phyloP scores from a whole-genome alignment of 2,888 invertebrate species.

The Callyntrura sp. region DNA sequence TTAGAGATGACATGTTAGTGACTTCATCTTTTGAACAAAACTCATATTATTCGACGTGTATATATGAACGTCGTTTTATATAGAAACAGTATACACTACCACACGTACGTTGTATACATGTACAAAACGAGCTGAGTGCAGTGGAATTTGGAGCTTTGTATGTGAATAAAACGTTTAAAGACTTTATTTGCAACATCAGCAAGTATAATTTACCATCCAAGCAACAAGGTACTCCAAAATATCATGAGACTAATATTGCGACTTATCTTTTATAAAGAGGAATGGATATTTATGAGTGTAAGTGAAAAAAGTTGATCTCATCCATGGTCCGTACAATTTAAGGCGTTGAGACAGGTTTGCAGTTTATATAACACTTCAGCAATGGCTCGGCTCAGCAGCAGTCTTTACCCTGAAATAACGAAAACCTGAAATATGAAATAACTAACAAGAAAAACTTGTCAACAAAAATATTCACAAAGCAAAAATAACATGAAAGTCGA shows the following conservation, averaged over 20 bases:
- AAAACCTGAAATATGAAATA: no score
- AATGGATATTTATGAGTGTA: background rate
- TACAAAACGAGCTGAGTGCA: background rate
- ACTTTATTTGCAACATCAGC: conserved; percentile 17
- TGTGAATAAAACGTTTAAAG: background rate
- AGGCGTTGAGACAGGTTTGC: background rate
- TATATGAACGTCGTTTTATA: background rate
- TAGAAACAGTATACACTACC: background rate
- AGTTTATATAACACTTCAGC: no score
- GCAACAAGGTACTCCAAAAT: conserved; percentile 23
- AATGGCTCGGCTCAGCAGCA: no score
- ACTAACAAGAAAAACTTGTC: no score
- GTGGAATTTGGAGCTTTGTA: background rate
- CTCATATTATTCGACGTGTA: background rate
- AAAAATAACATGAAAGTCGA: no score
- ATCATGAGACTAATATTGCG: background rate
- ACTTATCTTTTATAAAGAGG: conserved; percentile 43
- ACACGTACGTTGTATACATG: background rate
- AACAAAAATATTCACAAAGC: no score
- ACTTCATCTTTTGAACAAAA: conserved; percentile 47
- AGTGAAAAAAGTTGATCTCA: background rate
- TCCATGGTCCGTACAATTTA: background rate
- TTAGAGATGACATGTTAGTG: conserved; percentile 55
- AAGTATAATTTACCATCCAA: background rate
- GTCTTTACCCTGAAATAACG: no score